Base-by-base conservation (phyloP, 2,113 vertebrate species). In the Tretioscincus oriximinensis region DNA sequence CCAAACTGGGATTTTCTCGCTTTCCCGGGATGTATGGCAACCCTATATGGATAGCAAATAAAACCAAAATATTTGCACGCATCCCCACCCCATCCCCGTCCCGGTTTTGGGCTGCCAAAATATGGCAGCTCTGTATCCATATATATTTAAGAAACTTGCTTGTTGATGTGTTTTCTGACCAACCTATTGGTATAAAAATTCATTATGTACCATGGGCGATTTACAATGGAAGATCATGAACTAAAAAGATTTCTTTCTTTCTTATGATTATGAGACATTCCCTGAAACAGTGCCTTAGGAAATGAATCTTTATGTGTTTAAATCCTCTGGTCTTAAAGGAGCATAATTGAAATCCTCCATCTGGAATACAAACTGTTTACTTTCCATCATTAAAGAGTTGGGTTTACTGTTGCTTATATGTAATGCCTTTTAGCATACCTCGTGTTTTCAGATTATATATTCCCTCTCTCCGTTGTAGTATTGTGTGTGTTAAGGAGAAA, bases 291-390 rank as follows among this genome's bases (percentile, higher is more conserved):
- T 63, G n/a, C 49, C 75, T 70, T n/a, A 35, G 49, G 35, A 90
- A 90, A 90, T 29, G 35, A 80, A 87, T 76, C 68, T 86, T 61
- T 85, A 81, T 83, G n/a, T 70, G 84, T 84, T 90, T 89, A 73
- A 80, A 86, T 90, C 77, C 87, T 79, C 81, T 84, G 73, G 79
- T 87, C 85, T 91, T 85, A 81, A 85, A 83, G 2, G 86, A 88
- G 77, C 49, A 63, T 86, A 91, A 92, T 86, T 90, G 84, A 92
- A 93, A 90, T 89, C 84, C 75, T 90, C 85, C 89, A 72, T 84
- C 87, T 90, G 78, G 78, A 88, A 87, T 92, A 86, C 83, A 92
- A 90, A 85, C 73, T 18, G 9, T 4, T 3, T 73, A 88, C 83
- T 91, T 92, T 88, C 90, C 45, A 76, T 81, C 89, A 64, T 78